Conservation (phyloP, 2,888 invertebrate species). For the Lacanobia wlatinum region DNA sequence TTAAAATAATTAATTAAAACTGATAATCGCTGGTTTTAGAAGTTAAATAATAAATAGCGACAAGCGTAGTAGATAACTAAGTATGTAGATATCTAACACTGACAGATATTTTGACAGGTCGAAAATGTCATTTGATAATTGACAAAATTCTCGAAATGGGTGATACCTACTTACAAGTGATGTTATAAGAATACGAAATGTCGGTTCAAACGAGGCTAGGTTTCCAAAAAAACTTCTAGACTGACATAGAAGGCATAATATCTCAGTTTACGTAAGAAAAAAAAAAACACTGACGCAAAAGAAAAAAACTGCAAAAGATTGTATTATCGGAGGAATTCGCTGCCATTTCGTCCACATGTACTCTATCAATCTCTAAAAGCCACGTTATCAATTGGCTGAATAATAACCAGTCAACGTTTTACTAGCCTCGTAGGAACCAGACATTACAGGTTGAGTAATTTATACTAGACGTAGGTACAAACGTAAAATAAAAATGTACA, state of each 20-base stretch:
- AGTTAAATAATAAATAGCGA: constrained; percentile 71
- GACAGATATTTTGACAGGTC: constrained; percentile 31
- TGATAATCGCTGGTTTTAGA: constrained; percentile 70
- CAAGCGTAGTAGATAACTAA: constrained; percentile 50
- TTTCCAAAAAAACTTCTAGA: background rate
- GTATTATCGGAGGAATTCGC: constrained; percentile 19
- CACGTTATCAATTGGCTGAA: constrained; percentile 11
- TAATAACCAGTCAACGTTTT: constrained; percentile 10
- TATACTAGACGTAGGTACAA: constrained; percentile 81
- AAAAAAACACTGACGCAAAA: background rate
- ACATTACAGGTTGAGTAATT: constrained; percentile 67
- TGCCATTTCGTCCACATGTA: constrained; percentile 7
- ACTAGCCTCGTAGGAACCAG: constrained; percentile 61
- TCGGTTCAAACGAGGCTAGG: constrained; percentile 51
- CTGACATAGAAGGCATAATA: background rate
- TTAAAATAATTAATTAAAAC: constrained; percentile 74
- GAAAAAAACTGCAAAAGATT: constrained; percentile 8
- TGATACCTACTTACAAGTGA: constrained; percentile 63
- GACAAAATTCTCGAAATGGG: constrained; percentile 42
- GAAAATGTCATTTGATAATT: constrained; percentile 38
- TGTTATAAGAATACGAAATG: constrained; percentile 46
- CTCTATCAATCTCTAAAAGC: constrained; percentile 7
- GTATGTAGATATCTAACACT: constrained; percentile 39
- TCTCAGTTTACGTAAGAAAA: background rate
- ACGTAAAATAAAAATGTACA: constrained; percentile 80